These are phyloP conservation scores for Eupleurogrammus muticus DNA, from an alignment of 2,797 vertebrate species.

Conservation along the genomic window DNA sequence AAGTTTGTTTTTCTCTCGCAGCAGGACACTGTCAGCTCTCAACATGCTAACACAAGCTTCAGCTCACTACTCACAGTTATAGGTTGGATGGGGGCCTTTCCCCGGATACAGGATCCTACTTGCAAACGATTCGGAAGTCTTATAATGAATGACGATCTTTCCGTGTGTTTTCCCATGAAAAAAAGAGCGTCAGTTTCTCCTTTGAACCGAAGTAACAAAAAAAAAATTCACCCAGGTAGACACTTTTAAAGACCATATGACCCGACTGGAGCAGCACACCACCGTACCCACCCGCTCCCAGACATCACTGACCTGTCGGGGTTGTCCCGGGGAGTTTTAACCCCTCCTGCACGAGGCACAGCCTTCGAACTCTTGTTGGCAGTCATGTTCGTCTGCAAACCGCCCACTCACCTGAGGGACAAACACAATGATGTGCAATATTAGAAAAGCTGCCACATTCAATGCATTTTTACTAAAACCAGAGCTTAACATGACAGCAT, in stretches of 20 bases:
- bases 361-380: conserved; percentile 97
- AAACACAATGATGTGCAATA: conserved; percentile 52
- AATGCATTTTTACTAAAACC: neutral
- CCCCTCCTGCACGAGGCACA: conserved; percentile 88
- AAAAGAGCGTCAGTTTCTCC: conserved; percentile 12
- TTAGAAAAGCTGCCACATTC: neutral
- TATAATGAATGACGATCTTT: conserved; percentile 49
- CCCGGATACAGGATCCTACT: conserved; percentile 61
- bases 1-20: conserved; percentile 52
- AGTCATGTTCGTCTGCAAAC: conserved; percentile 92
- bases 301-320: conserved; percentile 90
- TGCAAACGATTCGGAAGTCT: conserved; percentile 49
- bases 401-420: conserved; percentile 83
- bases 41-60: conserved; percentile 69
- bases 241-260: conserved; percentile 10
- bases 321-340: conserved; percentile 89
- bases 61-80: conserved; percentile 60
- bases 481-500: no score
- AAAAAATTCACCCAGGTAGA: conserved; percentile 2
- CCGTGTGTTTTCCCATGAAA: conserved; percentile 41
- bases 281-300: conserved; percentile 7
- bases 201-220: conserved; percentile 2
- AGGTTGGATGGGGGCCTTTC: conserved; percentile 53
- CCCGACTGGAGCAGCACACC: conserved; percentile 21
- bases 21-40: conserved; percentile 63